phyloP scores from a whole-genome alignment of 2,113 vertebrate genomes.

The Eulemur macaco region DNA sequence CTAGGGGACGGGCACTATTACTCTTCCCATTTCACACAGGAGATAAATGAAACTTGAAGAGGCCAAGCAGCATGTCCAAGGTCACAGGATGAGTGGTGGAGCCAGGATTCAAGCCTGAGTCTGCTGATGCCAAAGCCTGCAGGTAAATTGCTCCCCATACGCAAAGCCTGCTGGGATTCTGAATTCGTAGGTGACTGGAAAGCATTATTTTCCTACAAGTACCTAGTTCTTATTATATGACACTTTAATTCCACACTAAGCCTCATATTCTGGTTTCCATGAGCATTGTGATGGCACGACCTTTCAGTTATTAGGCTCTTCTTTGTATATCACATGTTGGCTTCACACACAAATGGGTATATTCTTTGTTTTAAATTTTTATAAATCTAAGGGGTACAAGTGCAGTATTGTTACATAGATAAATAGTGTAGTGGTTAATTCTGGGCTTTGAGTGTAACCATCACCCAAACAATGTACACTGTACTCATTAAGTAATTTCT shows the following conservation, averaged over 20 bases:
- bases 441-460: too few species aligned
- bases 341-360: background rate
- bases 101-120: background rate
- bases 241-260: background rate
- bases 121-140: background rate
- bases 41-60: background rate
- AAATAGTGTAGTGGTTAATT: too few species aligned
- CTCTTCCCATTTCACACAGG: too few species aligned
- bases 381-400: too few species aligned
- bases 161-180: background rate
- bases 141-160: background rate
- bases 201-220: background rate
- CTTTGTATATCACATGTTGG: background rate
- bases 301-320: background rate
- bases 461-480: too few species aligned
- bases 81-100: background rate
- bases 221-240: background rate
- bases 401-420: too few species aligned
- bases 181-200: background rate
- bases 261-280: background rate
- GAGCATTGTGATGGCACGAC: background rate
- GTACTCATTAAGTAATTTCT: too few species aligned
- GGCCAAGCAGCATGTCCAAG: background rate
- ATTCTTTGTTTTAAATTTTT: background rate
- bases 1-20: background rate